Conservation (phyloP, 2,888 invertebrate genomes). For the Apantesis nais region DNA sequence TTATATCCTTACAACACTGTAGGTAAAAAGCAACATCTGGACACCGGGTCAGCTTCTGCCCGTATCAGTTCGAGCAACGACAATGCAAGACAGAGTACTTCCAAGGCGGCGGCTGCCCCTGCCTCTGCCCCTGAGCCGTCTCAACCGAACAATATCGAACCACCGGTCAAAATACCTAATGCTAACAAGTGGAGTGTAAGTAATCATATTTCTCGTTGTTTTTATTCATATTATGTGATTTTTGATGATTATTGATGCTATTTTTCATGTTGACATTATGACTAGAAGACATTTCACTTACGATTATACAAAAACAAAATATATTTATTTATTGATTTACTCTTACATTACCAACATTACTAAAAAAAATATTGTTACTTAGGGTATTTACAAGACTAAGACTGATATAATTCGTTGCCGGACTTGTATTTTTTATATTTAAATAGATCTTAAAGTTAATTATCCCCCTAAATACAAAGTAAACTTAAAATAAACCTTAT, state of each 20-base stretch:
- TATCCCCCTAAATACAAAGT: neutral
- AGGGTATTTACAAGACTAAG: neutral
- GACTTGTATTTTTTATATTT: too few relatives aligned
- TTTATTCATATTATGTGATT: too few relatives aligned
- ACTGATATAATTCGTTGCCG: neutral
- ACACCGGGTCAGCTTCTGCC: constrained; percentile 54
- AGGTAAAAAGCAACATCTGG: constrained; percentile 85
- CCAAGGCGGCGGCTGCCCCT: constrained; percentile 40
- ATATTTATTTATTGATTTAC: neutral
- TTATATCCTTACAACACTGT: neutral
- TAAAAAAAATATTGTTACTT: neutral
- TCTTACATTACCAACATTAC: neutral
- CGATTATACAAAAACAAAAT: too few relatives aligned
- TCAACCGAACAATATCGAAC: constrained; percentile 20
- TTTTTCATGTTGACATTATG: too few relatives aligned
- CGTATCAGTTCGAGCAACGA: constrained; percentile 82
- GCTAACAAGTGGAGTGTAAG: constrained; percentile 76
- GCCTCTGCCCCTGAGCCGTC: constrained; percentile 29
- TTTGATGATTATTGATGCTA: too few relatives aligned
- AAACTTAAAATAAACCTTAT: neutral
- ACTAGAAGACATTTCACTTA: too few relatives aligned
- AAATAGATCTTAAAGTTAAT: neutral
- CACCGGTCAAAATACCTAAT: constrained; percentile 60
- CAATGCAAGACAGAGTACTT: constrained; percentile 26
- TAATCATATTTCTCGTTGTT: constrained; percentile 20